Percentiles rank a stretch among this genome's conserved stretches.
phyloP scores from a whole-genome alignment of 2,113 vertebrate species.

The Istiophorus platypterus region DNA sequence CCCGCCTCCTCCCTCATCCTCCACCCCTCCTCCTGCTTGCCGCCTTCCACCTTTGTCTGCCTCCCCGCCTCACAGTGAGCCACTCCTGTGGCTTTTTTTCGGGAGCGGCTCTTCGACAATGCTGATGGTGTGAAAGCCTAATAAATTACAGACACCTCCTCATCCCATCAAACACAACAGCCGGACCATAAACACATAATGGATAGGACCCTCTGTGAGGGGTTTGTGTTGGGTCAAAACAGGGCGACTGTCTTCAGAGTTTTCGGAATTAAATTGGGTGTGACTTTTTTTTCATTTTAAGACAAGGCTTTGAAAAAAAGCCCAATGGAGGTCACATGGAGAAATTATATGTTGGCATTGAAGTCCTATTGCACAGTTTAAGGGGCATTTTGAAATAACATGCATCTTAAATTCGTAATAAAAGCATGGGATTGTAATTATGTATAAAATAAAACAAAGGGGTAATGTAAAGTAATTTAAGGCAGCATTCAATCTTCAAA shows the following conservation, averaged over 20 bases:
- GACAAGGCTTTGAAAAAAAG: not conserved
- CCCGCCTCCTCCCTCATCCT: slow-evolving; percentile 34
- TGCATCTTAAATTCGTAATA: not conserved
- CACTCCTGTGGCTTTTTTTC: slow-evolving; percentile 65
- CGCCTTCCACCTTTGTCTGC: slow-evolving; percentile 66
- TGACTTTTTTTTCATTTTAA: not conserved
- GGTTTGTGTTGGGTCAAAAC: slow-evolving; percentile 24
- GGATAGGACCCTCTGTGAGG: slow-evolving; percentile 21
- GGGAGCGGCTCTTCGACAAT: slow-evolving; percentile 44
- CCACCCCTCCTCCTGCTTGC: slow-evolving; percentile 35
- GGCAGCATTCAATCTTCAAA: not conserved
- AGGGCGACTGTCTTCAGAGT: not conserved
- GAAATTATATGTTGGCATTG: not conserved
- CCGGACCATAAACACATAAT: slow-evolving; percentile 53
- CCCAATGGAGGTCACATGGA: not conserved
- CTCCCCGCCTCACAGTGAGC: slow-evolving; percentile 33
- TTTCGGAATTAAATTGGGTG: not conserved
- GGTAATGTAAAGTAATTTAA: not conserved
- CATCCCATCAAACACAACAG: slow-evolving; percentile 55
- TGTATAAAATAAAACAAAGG: no score
- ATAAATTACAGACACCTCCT: slow-evolving; percentile 71
- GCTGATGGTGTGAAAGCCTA: slow-evolving; percentile 68
- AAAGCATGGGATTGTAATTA: not conserved
- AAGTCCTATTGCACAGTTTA: not conserved
- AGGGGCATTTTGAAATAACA: not conserved